Evolutionary conservation across 2,888 invertebrate genomes (phyloP).

Genomic region (Saturnia japonica): DNA sequence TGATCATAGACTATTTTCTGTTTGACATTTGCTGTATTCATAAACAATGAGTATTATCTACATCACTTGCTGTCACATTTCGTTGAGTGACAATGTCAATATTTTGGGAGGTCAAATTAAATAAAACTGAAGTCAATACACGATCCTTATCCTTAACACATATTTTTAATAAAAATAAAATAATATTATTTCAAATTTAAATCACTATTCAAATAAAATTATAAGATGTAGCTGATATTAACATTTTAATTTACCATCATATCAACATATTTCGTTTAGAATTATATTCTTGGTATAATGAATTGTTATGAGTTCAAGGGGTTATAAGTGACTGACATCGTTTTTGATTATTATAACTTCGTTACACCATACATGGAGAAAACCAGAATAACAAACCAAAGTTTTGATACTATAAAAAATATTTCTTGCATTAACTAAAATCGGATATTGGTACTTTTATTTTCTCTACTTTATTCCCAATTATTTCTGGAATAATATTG

Average conservation of each 20-base stretch:
- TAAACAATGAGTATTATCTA: no score
- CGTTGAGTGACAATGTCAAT: no score
- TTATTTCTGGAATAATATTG: not conserved
- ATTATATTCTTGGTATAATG: not conserved
- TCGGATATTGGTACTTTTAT: not conserved
- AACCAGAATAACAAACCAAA: no score
- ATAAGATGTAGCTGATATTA: not conserved
- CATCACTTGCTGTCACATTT: no score
- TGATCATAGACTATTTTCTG: no score
- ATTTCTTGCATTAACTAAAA: not conserved
- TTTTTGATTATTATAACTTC: no score
- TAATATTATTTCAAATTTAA: not conserved
- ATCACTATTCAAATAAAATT: not conserved
- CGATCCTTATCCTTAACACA: not conserved
- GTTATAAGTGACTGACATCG: not conserved
- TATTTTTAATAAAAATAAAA: not conserved
- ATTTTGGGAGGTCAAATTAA: no score
- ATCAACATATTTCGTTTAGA: not conserved
- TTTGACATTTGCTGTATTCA: no score
- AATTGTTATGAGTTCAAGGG: not conserved
- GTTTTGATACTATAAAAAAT: no score
- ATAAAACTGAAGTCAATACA: not conserved
- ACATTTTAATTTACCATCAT: not conserved
- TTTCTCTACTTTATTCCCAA: not conserved
- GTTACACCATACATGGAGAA: no score